These are phyloP conservation scores for Lepus townsendii DNA, from an alignment of 2,797 vertebrate genomes.

Conservation along the genomic window DNA sequence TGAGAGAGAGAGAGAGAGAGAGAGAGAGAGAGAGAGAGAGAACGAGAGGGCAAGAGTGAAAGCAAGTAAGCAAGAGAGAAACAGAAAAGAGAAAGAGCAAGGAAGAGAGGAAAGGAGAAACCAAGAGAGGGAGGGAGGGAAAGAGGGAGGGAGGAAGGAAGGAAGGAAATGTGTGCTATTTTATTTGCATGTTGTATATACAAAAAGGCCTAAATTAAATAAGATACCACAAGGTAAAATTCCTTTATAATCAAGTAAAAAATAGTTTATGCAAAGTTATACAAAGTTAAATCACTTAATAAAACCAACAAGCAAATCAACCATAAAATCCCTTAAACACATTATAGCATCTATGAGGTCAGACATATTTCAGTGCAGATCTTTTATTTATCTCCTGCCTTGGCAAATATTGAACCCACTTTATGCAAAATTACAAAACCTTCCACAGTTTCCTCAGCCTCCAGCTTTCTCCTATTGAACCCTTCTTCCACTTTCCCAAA, in stretches of 20 bases:
- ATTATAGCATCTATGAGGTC: not conserved
- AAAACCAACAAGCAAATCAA: not conserved
- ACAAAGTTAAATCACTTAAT: not conserved
- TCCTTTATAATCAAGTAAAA: not conserved
- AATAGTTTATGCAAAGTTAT: not conserved
- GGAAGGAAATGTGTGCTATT: not conserved
- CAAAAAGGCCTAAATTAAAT: not conserved
- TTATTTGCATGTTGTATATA: not conserved
- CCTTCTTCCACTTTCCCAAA: not conserved
- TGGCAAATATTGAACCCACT: not conserved
- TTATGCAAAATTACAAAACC: not conserved
- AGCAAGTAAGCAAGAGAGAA: rapidly evolving
- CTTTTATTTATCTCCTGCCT: not conserved
- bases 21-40: too few relatives aligned
- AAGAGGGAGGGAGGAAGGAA: rapidly evolving
- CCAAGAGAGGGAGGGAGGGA: rapidly evolving
- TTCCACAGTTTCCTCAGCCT: not conserved
- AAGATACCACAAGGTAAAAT: not conserved
- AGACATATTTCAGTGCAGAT: not conserved
- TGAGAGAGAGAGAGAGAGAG: too few relatives aligned
- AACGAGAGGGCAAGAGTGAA: not conserved
- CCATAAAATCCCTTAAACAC: not conserved
- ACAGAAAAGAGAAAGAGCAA: too few relatives aligned
- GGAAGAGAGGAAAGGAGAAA: rapidly evolving
- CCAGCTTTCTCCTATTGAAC: not conserved